Base-by-base conservation (phyloP, 1,140 invertebrate species). In the Melipona quadrifasciata region DNA sequence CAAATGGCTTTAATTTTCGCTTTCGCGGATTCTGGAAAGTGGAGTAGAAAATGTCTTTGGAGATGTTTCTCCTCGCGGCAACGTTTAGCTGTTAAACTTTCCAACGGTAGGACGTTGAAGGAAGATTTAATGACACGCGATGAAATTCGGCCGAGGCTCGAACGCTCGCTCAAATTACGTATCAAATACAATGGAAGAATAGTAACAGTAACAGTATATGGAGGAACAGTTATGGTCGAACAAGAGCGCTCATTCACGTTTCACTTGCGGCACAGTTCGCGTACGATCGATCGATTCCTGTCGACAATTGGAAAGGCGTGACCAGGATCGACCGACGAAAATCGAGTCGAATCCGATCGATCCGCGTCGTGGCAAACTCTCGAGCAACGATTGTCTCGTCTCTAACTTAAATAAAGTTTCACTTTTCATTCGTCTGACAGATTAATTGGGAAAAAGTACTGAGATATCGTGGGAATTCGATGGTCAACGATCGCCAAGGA, bases 121-220 rank as follows among this genome's bases (percentile, higher is more conserved):
- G 0, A 24, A 39, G 19, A 39, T 24, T 47, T 47, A n/a, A 47
- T 1, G 21, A 71, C 6, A 24, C 24, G 12, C 68, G 68, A 47
- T 17, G 16, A 72, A 72, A 72, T 72, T 72, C 68, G 24, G 39
- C 24, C 21, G 24, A 47, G 24, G 5, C 14, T 2, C 68, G 34
- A 39, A 39, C 24, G 39, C 21, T 12, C 21, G 10, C 8, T 61
- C 39, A 19, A 4, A 34, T 55, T 39, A 24, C 81, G 81, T 58
- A 51, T 47, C 14, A 16, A 58, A 58, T 58, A 51, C 57, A 58
- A 0, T 21, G 5, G 10, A 51, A 39, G 31, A 51, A 70, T 68
- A 34, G 81, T 70, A 82, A 82, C 74, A 34, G 81, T 70, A 82
- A 82, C 74, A 77, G 81, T 83, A 83, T 77, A 67, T 53, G n/a